Evolutionary conservation across 2,797 vertebrate species (phyloP).

Genomic region (Protonibea diacanthus): DNA sequence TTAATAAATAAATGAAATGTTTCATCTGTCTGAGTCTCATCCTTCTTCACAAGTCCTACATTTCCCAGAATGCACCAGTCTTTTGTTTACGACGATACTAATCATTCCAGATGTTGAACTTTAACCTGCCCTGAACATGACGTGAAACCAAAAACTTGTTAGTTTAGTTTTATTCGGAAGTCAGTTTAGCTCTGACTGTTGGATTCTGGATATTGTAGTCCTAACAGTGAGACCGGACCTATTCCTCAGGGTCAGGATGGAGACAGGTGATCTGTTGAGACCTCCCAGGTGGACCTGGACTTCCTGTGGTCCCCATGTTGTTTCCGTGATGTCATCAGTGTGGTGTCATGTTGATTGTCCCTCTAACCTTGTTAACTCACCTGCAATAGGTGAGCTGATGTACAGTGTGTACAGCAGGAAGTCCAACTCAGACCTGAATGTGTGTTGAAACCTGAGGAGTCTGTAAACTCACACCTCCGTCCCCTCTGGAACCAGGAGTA

Average conservation of each 20-base stretch:
- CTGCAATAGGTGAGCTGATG: slow-evolving; percentile 52
- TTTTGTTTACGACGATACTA: too few species aligned
- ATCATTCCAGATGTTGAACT: too few species aligned
- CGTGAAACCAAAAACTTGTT: too few species aligned
- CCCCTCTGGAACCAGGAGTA: slow-evolving; percentile 71
- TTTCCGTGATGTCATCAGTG: slow-evolving; percentile 52
- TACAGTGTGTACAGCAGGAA: slow-evolving; percentile 57
- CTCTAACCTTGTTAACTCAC: slow-evolving; percentile 30
- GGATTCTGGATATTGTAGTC: slow-evolving; percentile 11
- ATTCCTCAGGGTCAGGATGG: too few species aligned
- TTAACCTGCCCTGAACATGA: too few species aligned
- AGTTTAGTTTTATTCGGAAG: not conserved
- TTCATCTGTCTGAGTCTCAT: too few species aligned
- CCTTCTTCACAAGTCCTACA: too few species aligned
- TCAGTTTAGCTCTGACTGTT: not conserved
- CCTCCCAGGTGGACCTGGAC: slow-evolving; percentile 11
- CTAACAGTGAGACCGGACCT: not conserved
- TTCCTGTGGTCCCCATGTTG: slow-evolving; percentile 1
- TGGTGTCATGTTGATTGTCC: slow-evolving; percentile 16
- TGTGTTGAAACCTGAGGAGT: slow-evolving; percentile 73
- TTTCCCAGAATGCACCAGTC: too few species aligned
- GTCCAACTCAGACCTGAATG: slow-evolving; percentile 51
- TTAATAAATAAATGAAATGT: slow-evolving; percentile 67
- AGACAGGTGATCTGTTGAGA: not conserved
- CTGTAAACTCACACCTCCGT: slow-evolving; percentile 83